Conservation (phyloP, 2,888 invertebrate species). For the Trichogramma evanescens region DNA sequence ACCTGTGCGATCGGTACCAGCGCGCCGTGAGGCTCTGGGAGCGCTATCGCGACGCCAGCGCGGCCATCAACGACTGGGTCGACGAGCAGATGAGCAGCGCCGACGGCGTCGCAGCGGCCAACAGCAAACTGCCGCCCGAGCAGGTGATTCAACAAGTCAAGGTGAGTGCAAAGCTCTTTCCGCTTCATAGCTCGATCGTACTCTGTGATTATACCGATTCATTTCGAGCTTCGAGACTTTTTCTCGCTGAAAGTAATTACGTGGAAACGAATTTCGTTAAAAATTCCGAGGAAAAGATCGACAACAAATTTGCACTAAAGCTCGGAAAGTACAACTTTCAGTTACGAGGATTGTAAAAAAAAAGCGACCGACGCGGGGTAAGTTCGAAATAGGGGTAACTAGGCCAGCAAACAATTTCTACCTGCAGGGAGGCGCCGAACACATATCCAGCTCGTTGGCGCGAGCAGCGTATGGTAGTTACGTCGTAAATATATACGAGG, state of each 20-base stretch:
- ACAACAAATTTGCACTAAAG: too few species aligned
- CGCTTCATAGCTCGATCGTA: background rate
- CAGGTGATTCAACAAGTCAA: constrained; percentile 67
- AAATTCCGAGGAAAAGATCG: too few species aligned
- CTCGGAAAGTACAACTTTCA: too few species aligned
- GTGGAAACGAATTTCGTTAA: too few species aligned
- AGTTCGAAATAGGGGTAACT: constrained; percentile 4
- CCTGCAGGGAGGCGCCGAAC: background rate
- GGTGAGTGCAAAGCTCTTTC: constrained; percentile 50
- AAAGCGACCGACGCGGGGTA: background rate
- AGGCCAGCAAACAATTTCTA: constrained; percentile 8
- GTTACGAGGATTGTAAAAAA: background rate
- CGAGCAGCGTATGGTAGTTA: background rate
- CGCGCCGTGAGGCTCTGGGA: constrained; percentile 77
- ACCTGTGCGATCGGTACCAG: constrained; percentile 71
- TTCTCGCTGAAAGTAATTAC: too few species aligned
- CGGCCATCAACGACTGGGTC: constrained; percentile 67
- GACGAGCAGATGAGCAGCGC: constrained; percentile 70
- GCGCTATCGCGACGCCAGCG: constrained; percentile 71
- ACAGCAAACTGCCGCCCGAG: constrained; percentile 56
- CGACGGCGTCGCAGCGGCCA: constrained; percentile 40
- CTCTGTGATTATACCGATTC: too few species aligned
- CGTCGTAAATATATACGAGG: background rate
- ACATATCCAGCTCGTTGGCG: too few species aligned
- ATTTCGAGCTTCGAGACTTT: too few species aligned